Evolutionary conservation across 1,140 invertebrate species (phyloP).

Genomic region (Gerris buenoi): DNA sequence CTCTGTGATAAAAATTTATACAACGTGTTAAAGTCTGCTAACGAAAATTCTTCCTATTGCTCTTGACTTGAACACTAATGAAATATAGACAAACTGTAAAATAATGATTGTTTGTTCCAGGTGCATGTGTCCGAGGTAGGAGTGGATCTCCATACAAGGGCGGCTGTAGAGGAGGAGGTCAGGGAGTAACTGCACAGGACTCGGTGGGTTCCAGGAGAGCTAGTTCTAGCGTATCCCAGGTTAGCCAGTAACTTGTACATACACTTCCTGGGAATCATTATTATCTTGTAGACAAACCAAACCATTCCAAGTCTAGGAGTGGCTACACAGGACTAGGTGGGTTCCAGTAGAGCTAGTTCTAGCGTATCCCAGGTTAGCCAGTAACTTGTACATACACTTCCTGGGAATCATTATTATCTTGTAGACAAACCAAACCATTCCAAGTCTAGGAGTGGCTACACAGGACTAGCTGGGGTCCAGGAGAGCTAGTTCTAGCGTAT

Average conservation of each 20-base stretch:
- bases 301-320: background rate
- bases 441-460: background rate
- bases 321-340: slow-evolving; percentile 29
- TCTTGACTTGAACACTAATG: too few species aligned
- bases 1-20: too few species aligned
- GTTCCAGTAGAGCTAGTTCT: slow-evolving; percentile 49
- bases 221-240: slow-evolving; percentile 56
- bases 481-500: slow-evolving; percentile 52
- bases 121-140: slow-evolving; percentile 29
- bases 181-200: slow-evolving; percentile 25
- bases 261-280: too few species aligned
- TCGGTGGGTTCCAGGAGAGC: slow-evolving; percentile 41
- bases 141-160: slow-evolving; percentile 42
- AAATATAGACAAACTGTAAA: too few species aligned
- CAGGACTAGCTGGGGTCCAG: slow-evolving; percentile 39
- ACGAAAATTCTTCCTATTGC: too few species aligned
- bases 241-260: slow-evolving; percentile 23
- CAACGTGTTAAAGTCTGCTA: too few species aligned
- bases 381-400: background rate
- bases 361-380: slow-evolving; percentile 49
- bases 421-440: too few species aligned
- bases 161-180: slow-evolving; percentile 16
- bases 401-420: too few species aligned
- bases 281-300: too few species aligned
- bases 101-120: slow-evolving; percentile 5